Evolutionary conservation across 2,113 vertebrate genomes (phyloP).

Genomic region (Origma solitaria): DNA sequence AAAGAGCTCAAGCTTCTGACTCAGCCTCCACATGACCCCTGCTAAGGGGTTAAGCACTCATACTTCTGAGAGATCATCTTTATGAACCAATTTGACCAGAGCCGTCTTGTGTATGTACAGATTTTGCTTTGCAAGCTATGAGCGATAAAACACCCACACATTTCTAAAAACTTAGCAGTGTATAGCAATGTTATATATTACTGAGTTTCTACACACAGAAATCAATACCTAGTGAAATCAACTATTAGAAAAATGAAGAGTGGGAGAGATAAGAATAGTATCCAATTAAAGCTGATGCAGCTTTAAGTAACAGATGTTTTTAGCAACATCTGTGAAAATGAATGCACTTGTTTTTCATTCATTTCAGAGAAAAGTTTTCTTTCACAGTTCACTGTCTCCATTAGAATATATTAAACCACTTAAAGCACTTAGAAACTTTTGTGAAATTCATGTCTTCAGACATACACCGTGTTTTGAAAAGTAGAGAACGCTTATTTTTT

Average conservation of each 20-base stretch:
- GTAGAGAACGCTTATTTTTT: background rate
- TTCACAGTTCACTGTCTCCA: background rate
- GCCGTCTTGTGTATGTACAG: background rate
- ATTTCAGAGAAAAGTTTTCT: background rate
- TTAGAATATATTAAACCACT: background rate
- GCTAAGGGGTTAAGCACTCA: background rate
- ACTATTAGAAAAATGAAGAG: background rate
- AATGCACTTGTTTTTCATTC: background rate
- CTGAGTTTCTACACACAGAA: background rate
- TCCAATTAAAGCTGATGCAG: background rate
- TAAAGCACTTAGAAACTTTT: background rate
- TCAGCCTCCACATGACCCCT: background rate
- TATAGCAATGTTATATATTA: background rate
- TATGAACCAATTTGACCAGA: background rate
- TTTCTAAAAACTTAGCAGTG: background rate
- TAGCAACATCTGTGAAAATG: background rate
- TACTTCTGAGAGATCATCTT: background rate
- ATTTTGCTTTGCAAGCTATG: background rate
- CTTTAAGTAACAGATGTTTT: slow-evolving; percentile 21
- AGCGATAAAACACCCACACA: background rate
- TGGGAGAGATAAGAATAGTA: background rate
- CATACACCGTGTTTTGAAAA: background rate
- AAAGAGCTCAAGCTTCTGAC: background rate
- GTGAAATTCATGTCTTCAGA: background rate
- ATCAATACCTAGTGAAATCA: slow-evolving; percentile 10